Base-by-base conservation (phyloP, 2,113 vertebrate genomes). In the Myotis brandtii region DNA sequence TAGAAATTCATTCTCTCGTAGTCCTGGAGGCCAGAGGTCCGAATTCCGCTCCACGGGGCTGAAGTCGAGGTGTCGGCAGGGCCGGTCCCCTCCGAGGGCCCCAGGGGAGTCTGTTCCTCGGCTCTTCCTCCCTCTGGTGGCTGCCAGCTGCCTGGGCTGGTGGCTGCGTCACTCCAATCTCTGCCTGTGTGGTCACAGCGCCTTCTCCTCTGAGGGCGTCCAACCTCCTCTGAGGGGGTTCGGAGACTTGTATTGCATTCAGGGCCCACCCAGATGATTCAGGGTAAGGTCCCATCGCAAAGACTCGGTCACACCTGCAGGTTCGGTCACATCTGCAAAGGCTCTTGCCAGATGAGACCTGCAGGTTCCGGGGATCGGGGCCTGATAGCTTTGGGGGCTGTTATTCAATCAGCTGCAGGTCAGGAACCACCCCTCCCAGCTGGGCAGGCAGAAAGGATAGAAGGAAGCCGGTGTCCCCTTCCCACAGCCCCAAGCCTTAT, bases 101-200 rank as follows among this genome's bases (percentile, higher is more conserved):
- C 52, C 11, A 9, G n/a, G 25, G 56, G 10, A 5, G 20, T 16
- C 27, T 9, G 18, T 0, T 13, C n/a, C 87, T 7, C 0, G 12
- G 23, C 67, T 54, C 80, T 46, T 10, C 56, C 21, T 5, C 30
- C n/a, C 27, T 21, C 89, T 6, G 23, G 66, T 21, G 89, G 64
- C 76, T 4, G 10, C 25, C 16, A 9, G 79, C 25, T 13, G 2
- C n/a, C n/a, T 77, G 8, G 17, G 64, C 66, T 34, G 37, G n/a
- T 43, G 52, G 52, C 75, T 5, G 46, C 5, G 0, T 8, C 18
- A 0, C 8, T 21, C 43, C 2, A 2, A 0, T 5, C 59, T 56
- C 70, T 21, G 48, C 50, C 90, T 52, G 34, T 18, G 67, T 14
- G 54, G 46, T 34, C 54, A 73, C 25, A 2, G 27, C 2, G 5